phyloP scores from a whole-genome alignment of 2,888 invertebrate genomes.

The Pollenia griseotomentosa region DNA sequence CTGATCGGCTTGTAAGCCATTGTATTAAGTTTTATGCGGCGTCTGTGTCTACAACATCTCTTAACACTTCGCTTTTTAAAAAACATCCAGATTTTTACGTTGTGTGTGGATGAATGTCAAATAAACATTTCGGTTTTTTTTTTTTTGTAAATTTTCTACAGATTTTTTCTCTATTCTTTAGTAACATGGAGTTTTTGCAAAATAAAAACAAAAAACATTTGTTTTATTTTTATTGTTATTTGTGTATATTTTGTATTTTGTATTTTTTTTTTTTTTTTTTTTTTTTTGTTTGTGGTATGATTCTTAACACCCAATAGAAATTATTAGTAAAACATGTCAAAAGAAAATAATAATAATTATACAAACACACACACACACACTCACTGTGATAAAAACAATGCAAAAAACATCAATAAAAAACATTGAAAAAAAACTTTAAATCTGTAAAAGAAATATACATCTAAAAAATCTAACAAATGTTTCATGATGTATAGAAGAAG shows the following conservation, averaged over 20 bases:
- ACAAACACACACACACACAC: neutral
- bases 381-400: neutral
- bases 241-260: constrained; percentile 31
- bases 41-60: constrained; percentile 36
- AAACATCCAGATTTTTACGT: constrained; percentile 59
- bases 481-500: constrained; percentile 1
- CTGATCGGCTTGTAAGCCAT: constrained; percentile 77
- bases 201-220: neutral
- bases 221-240: constrained; percentile 9
- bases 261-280: neutral
- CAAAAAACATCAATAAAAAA: neutral
- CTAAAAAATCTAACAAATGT: constrained; percentile 7
- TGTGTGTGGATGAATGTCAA: constrained; percentile 67
- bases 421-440: constrained; percentile 5
- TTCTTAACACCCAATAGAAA: constrained; percentile 59
- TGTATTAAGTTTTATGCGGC: constrained; percentile 78
- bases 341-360: constrained; percentile 51
- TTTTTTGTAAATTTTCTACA: constrained; percentile 21
- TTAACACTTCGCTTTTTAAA: constrained; percentile 18
- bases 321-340: constrained; percentile 34
- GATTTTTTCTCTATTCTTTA: constrained; percentile 50
- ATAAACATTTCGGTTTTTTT: constrained; percentile 54
- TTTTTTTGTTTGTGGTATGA: constrained; percentile 2
- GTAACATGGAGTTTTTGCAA: neutral
- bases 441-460: neutral